phyloP scores from a whole-genome alignment of 2,888 invertebrate genomes.

The Drosophila silvestris region DNA sequence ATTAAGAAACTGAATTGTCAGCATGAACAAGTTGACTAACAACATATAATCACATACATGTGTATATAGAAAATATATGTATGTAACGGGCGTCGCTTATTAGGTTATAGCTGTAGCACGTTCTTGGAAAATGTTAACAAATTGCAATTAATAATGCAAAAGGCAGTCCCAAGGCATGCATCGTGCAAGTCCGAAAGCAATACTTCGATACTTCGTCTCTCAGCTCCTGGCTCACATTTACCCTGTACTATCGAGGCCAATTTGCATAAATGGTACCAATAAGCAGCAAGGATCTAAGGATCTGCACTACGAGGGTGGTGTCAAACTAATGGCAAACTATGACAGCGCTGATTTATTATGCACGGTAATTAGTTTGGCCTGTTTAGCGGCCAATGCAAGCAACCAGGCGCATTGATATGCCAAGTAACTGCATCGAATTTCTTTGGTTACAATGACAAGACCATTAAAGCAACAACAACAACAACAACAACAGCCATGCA shows the following conservation, averaged over 20 bases:
- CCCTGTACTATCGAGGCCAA: constrained; percentile 47
- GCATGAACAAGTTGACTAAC: constrained; percentile 17
- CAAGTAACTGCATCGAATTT: constrained; percentile 67
- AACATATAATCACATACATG: constrained; percentile 4
- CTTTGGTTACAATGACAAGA: constrained; percentile 48
- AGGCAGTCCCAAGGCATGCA: constrained; percentile 33
- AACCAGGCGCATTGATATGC: constrained; percentile 42
- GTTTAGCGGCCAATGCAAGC: constrained; percentile 56
- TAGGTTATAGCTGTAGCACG: constrained; percentile 53
- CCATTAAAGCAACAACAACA: constrained; percentile 23
- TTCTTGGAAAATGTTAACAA: constrained; percentile 66
- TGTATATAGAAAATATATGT: background rate
- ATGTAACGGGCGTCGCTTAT: constrained; percentile 37
- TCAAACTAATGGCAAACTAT: constrained; percentile 73
- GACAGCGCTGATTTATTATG: constrained; percentile 79
- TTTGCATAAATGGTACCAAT: constrained; percentile 74
- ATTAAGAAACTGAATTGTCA: constrained; percentile 55
- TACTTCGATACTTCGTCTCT: constrained; percentile 19
- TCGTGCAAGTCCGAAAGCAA: constrained; percentile 14
- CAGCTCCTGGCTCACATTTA: constrained; percentile 2
- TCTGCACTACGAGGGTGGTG: constrained; percentile 33
- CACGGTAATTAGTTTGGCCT: constrained; percentile 77
- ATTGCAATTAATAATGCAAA: constrained; percentile 75
- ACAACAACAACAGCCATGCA: constrained; percentile 16
- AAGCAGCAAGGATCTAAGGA: constrained; percentile 22